Percentiles rank a stretch among this genome's conserved stretches.
Evolutionary conservation across 2,797 vertebrate species (phyloP).

Genomic region (Fistularia commersonii): DNA sequence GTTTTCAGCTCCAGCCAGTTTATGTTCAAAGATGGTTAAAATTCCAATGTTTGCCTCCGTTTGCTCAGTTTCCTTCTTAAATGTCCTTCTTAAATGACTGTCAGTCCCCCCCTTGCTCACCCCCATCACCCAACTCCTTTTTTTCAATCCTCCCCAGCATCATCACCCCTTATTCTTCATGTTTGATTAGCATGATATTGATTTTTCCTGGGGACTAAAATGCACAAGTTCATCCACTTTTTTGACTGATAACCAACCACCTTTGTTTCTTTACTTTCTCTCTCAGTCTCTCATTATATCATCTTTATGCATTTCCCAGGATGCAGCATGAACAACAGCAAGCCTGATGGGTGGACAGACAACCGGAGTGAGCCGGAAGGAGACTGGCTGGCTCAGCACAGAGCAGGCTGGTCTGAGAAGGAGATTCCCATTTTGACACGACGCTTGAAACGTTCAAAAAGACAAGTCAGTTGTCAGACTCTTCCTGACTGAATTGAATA

Average conservation of each 20-base stretch:
- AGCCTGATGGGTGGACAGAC: slow-evolving; percentile 22
- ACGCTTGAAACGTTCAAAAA: slow-evolving; percentile 67
- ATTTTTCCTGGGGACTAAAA: slow-evolving; percentile 61
- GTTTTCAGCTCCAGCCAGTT: no score
- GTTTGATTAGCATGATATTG: slow-evolving; percentile 43
- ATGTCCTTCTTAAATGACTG: not conserved
- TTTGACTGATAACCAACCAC: slow-evolving; percentile 49
- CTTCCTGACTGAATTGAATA: no score
- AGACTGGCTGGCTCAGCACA: slow-evolving; percentile 3
- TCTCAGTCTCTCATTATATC: not conserved
- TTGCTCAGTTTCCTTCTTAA: not conserved
- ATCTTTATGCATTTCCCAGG: slow-evolving; percentile 46
- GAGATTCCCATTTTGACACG: slow-evolving; percentile 18
- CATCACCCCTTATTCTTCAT: slow-evolving; percentile 13
- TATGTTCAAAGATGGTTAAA: not conserved
- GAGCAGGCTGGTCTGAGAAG: slow-evolving; percentile 35
- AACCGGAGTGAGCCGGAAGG: slow-evolving; percentile 20
- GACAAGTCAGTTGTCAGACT: slow-evolving; percentile 63
- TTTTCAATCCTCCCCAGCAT: not conserved
- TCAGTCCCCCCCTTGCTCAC: slow-evolving; percentile 10
- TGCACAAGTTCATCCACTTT: slow-evolving; percentile 46
- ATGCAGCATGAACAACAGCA: slow-evolving; percentile 55
- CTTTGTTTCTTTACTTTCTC: slow-evolving; percentile 23
- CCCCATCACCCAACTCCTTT: slow-evolving; percentile 20
- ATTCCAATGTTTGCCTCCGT: not conserved